Evolutionary conservation across 2,113 vertebrate genomes (phyloP), one percentile per base, ranked within the genome.

Genomic region (Ardeotis arabs): DNA sequence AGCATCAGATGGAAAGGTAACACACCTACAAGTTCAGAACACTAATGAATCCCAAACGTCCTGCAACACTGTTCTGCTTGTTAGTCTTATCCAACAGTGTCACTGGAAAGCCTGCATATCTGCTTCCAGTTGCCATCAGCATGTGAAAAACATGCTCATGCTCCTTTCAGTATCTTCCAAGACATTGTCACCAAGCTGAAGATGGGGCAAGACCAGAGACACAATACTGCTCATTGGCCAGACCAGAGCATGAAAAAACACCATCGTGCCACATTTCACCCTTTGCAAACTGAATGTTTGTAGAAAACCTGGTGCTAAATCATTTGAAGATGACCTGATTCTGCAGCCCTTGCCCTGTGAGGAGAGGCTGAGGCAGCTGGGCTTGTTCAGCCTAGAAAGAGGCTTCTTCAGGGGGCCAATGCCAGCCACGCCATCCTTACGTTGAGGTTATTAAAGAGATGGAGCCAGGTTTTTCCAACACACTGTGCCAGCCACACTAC

Each of bases 201-300:
- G 37, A 70, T 9, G 7, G 17, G 50, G 24, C 50, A 84, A 84
- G 44, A 77, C 11, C 53, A 0, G 0, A 29, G 35, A 41, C 33
- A 94, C 31, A 64, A 39, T 4, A 24, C 13, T 25, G 24, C 49
- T 77, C 31, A 3, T 1, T 14, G 12, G 23, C 33, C 37, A 39
- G 11, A 49, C 15, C 0, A 1, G 25, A 39, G 12, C 0, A 0
- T 3, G 4, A 21, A 52, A 22, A 70, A 56, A 56, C 21, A 10
- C 5, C 14, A 41, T 15, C 18, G 5, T 3, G 3, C 19, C 9
- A 37, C 9, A 27, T 39, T 31, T 59, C 60, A 70, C 14, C 18
- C 9, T 59, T 35, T 24, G 25, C 50, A 76, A 60, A 63, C 23
- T 16, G 22, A 47, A 33, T 7, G 9, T 37, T 50, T 53, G 24